These are phyloP conservation scores for Episyrphus balteatus DNA, from an alignment of 1,140 invertebrate species.

Conservation along the genomic window DNA sequence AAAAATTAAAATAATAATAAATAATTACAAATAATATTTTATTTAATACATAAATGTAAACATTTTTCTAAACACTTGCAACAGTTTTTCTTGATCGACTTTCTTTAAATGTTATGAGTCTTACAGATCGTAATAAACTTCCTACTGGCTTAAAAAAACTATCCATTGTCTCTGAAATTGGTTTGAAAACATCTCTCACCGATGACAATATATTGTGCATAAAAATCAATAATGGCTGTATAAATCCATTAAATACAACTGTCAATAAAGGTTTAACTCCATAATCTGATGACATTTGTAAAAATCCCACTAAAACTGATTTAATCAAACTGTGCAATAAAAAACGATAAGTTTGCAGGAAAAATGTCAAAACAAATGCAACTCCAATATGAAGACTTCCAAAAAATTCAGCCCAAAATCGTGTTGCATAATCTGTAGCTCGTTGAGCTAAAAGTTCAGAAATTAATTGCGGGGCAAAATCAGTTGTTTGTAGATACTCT, in stretches of 20 bases:
- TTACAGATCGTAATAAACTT: slow-evolving; percentile 16
- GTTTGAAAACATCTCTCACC: slow-evolving; percentile 48
- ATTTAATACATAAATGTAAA: no score
- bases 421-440: slow-evolving; percentile 44
- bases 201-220: slow-evolving; percentile 49
- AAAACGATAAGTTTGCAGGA: slow-evolving; percentile 46
- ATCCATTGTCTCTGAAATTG: slow-evolving; percentile 38
- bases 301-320: slow-evolving; percentile 45
- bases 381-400: slow-evolving; percentile 47
- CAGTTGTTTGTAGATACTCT: slow-evolving; percentile 49
- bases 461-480: slow-evolving; percentile 43
- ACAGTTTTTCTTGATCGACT: no score
- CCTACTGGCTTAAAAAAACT: slow-evolving; percentile 26
- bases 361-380: slow-evolving; percentile 48
- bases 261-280: slow-evolving; percentile 53
- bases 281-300: slow-evolving; percentile 53
- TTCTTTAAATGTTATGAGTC: slow-evolving; percentile 6
- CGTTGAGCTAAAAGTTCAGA: slow-evolving; percentile 46
- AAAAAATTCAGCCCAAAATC: slow-evolving; percentile 56
- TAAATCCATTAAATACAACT: slow-evolving; percentile 49
- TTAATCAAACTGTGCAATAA: slow-evolving; percentile 45
- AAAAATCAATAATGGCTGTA: slow-evolving; percentile 52
- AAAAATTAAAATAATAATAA: no score
- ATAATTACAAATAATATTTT: no score
- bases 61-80: no score